Evolutionary conservation across 2,888 invertebrate species (phyloP).

Genomic region (Synergus laeviventris): DNA sequence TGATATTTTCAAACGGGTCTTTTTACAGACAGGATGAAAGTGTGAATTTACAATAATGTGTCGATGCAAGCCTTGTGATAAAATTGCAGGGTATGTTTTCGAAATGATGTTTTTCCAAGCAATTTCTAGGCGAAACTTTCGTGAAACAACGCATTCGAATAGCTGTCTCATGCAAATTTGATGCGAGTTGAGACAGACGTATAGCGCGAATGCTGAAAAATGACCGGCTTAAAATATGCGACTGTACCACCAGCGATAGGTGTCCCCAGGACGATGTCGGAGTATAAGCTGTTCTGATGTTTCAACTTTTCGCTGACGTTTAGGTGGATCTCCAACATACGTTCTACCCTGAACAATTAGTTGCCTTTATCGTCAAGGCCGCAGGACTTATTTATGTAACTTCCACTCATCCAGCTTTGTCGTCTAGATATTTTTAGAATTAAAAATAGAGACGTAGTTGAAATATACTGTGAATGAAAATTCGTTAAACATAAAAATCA

Average conservation of each 20-base stretch:
- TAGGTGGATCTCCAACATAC: not conserved
- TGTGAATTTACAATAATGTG: slow-evolving; percentile 2
- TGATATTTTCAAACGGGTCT: not conserved
- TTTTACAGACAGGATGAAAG: not conserved
- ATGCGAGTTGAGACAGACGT: slow-evolving; percentile 66
- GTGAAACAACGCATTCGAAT: slow-evolving; percentile 63
- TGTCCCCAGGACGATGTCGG: slow-evolving; percentile 59
- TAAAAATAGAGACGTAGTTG: not conserved
- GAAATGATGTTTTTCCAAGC: slow-evolving; percentile 17
- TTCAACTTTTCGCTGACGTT: slow-evolving; percentile 57
- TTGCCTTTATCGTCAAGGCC: slow-evolving; percentile 22
- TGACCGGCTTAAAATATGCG: slow-evolving; percentile 75
- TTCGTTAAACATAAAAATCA: too few species aligned
- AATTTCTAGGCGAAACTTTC: slow-evolving; percentile 59
- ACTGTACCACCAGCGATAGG: slow-evolving; percentile 74
- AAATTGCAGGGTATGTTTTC: slow-evolving; percentile 26
- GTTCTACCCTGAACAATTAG: slow-evolving; percentile 28
- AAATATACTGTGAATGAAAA: not conserved
- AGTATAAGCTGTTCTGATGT: slow-evolving; percentile 62
- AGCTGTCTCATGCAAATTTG: slow-evolving; percentile 73
- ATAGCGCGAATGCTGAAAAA: slow-evolving; percentile 75
- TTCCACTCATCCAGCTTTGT: slow-evolving; percentile 2
- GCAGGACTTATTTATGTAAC: slow-evolving; percentile 28
- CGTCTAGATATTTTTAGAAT: not conserved
- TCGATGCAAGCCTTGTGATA: not conserved